Conservation (phyloP, 2,113 vertebrate genomes). For the Cyanoderma ruficeps region DNA sequence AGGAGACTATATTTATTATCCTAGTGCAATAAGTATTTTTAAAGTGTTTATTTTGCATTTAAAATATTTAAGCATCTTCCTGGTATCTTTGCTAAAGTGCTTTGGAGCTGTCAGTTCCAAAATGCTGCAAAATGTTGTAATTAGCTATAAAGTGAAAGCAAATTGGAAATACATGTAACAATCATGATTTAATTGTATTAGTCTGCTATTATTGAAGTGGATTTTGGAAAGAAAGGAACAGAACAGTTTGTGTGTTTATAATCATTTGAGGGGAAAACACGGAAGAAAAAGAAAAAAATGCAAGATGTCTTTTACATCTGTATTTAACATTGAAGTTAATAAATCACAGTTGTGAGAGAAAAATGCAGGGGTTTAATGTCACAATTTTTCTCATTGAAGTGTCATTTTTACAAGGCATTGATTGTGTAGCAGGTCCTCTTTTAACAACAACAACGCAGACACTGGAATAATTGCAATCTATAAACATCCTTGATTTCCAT, state of each 20-base stretch:
- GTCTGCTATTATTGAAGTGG: not conserved
- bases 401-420: not conserved
- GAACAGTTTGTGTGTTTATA: not conserved
- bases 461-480: not conserved
- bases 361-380: not conserved
- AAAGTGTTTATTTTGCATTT: not conserved
- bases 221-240: not conserved
- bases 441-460: not conserved
- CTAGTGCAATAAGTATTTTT: not conserved
- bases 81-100: not conserved
- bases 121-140: not conserved
- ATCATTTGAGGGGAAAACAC: not conserved
- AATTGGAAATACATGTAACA: not conserved
- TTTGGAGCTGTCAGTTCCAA: not conserved
- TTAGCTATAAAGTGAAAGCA: not conserved
- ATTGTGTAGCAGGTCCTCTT: not conserved
- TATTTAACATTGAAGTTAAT: not conserved
- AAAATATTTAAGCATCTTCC: not conserved
- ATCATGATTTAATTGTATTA: not conserved
- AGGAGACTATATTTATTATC: not conserved
- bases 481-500: not conserved
- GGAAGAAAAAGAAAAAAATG: not conserved
- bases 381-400: not conserved
- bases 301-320: not conserved
- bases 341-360: not conserved